phyloP scores from a whole-genome alignment of 2,888 invertebrate species.

The Lepidocyrtinus sp. region DNA sequence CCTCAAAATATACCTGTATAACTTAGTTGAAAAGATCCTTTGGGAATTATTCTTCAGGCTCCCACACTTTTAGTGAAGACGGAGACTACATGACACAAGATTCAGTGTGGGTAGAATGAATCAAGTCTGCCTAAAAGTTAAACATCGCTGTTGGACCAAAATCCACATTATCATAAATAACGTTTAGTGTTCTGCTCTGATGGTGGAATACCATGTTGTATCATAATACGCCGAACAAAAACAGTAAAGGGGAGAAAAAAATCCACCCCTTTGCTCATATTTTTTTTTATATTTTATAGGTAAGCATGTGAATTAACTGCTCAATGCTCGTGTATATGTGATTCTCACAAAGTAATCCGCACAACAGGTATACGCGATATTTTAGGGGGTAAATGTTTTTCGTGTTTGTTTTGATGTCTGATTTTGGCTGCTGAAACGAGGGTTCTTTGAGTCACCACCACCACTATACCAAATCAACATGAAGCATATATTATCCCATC shows the following conservation, averaged over 20 bases:
- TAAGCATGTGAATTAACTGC: not conserved
- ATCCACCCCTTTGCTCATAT: conserved; percentile 35
- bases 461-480: not conserved
- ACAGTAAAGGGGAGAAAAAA: conserved; percentile 34
- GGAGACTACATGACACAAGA: not conserved
- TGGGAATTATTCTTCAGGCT: not conserved
- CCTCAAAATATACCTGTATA: not conserved
- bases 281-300: no score
- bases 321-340: not conserved
- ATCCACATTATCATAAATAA: conserved; percentile 29
- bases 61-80: not conserved
- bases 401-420: not conserved
- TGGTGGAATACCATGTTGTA: not conserved
- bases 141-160: not conserved
- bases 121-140: not conserved
- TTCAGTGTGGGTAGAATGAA: not conserved
- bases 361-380: conserved; percentile 1
- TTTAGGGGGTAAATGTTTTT: not conserved
- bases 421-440: not conserved
- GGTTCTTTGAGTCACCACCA: not conserved
- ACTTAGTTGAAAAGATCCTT: not conserved
- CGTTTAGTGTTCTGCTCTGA: conserved; percentile 19
- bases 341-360: not conserved
- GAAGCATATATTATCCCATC: not conserved
- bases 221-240: not conserved